Evolutionary conservation across 2,888 invertebrate species (phyloP).

Genomic region (Tachina lurida): DNA sequence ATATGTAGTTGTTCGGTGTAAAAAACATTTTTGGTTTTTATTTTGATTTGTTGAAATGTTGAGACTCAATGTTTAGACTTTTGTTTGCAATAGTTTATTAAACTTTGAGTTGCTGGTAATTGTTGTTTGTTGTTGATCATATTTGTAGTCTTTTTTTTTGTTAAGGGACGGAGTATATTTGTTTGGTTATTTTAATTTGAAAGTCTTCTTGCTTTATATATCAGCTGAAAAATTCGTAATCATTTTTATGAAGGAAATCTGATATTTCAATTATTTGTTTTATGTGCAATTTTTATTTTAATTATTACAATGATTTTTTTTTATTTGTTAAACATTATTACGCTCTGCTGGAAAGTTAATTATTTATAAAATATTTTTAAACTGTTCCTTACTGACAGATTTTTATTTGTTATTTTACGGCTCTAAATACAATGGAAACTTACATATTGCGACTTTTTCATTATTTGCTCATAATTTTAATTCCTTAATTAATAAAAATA

Average conservation of each 20-base stretch:
- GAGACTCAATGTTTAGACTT: slow-evolving; percentile 17
- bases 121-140: slow-evolving; percentile 13
- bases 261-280: background rate
- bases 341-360: background rate
- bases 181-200: background rate
- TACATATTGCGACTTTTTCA: no score
- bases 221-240: slow-evolving; percentile 3
- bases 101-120: background rate
- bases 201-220: slow-evolving; percentile 12
- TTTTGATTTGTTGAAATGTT: background rate
- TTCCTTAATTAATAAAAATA: no score
- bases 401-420: no score
- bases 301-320: no score
- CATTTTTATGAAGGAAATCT: background rate
- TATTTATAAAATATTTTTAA: no score
- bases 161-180: slow-evolving; percentile 40
- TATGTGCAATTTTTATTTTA: no score
- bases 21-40: background rate
- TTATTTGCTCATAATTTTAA: no score
- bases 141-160: slow-evolving; percentile 19
- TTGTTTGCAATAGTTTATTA: slow-evolving; percentile 3
- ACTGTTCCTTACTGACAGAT: no score
- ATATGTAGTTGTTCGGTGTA: no score
- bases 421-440: no score
- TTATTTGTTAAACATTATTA: no score